Evolutionary conservation across 2,888 invertebrate genomes (phyloP), one percentile per base, ranked within the genome.

Genomic region (Toxonevra muliebris): DNA sequence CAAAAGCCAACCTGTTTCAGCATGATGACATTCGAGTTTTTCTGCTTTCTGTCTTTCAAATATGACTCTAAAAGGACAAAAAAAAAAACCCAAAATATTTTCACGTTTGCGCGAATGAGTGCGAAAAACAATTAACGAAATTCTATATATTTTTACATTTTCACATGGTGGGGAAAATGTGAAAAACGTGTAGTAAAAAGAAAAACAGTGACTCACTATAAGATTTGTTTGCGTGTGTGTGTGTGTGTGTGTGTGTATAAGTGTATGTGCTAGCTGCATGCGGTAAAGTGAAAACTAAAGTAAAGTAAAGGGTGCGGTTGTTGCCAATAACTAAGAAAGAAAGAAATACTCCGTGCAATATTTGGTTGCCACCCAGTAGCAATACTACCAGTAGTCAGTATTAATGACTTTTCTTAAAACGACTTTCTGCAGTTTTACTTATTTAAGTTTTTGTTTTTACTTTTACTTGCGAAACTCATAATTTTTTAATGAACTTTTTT

Each of bases 111-210:
- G 69, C 69, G 65, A 74, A 66, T 71, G 68, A 62, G 50, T 69
- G 74, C 71, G 64, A 74, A 77, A 78, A 78, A 79, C 79, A 79
- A 79, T 79, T 80, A 79, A 78, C 74, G 75, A 72, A 75, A 61
- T 66, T 61, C 54, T 58, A 48, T 30, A 30, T 30, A 30, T 30
- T 64, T 57, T 64, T 55, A 64, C 64, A 57, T n/a, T n/a, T n/a
- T n/a, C n/a, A n/a, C n/a, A n/a, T n/a, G n/a, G n/a, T 50, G 64
- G 57, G 48, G 50, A 57, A 57, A 19, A 13, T 57, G 17, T 64
- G 55, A 55, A 45, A 43, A 40, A 5, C 12, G 13, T 13, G 13
- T 9, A 13, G 1, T 12, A 19, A 55, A 30, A 55, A 19, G 30
- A 20, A 55, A n/a, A 19, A 45, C 5, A 12, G 40, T 41, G 41